Evolutionary conservation across 2,888 invertebrate species (phyloP), one percentile per base, ranked within the genome.

Genomic region (Cryptocheilus praepositus): DNA sequence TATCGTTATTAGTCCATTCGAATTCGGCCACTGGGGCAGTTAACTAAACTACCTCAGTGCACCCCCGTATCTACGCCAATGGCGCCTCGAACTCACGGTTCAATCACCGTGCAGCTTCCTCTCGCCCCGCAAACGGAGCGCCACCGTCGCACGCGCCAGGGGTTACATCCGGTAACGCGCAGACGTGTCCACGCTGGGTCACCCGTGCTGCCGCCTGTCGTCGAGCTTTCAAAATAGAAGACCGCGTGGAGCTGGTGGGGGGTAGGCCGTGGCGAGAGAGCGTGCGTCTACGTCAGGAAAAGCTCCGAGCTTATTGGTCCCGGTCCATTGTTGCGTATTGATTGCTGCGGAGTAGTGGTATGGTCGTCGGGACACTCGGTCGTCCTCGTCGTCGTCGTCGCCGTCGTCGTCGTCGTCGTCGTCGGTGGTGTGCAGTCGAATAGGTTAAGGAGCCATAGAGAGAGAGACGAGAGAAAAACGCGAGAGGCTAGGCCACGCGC

Each of bases 251-350:
- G 54, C 15, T 70, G 65, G 79, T 73, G 66, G 73, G 77, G 62
- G 59, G 54, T 45, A 55, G 64, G 68, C 52, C 61, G 61, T 67
- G 63, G 83, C 79, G 76, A 81, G 82, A 79, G 83, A 80, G 82
- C 79, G 80, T 77, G 81, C 83, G 77, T 82, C 83, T 84, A 85
- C 86, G 86, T 86, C 85, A 85, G 84, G 85, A 82, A 87, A 87
- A 88, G 88, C 88, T 86, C 84, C 79, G 84, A 86, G 88, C 88
- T 88, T 85, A 88, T 88, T 88, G 88, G 88, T 88, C 86, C 86
- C 85, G 82, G 87, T 86, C 86, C 86, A 86, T 86, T 87, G 87
- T 87, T 85, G 87, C 87, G 88, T 88, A 88, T 88, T 88, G 88
- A 88, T 88, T 88, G 86, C 85, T 83, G 84, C 85, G 81, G 81